Percentiles rank a stretch among this genome's conserved stretches.
These are phyloP conservation scores for Chrysopilus asiliformis DNA, from an alignment of 2,888 invertebrate species.

Conservation along the genomic window DNA sequence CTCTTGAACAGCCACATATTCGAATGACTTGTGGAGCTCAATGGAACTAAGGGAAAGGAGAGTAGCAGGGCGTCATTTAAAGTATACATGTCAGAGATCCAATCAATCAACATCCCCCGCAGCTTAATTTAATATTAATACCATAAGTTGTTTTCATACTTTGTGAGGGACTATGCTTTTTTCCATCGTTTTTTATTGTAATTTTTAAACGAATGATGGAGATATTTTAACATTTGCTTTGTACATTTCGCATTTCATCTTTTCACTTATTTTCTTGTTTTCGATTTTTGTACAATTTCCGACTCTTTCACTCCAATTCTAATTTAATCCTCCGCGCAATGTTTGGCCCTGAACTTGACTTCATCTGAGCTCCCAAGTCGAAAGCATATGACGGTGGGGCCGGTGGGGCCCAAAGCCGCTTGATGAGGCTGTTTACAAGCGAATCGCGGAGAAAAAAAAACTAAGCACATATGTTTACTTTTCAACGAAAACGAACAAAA, in stretches of 20 bases:
- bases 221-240: too few relatives aligned
- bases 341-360: slow-evolving; percentile 10
- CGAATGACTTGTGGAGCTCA: too few relatives aligned
- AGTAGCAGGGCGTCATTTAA: too few relatives aligned
- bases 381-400: too few relatives aligned
- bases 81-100: background rate
- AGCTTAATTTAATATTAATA: background rate
- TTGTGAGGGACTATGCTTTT: too few relatives aligned
- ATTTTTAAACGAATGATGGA: background rate
- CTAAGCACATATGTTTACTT: slow-evolving; percentile 7
- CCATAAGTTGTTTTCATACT: background rate
- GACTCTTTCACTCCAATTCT: slow-evolving; percentile 6
- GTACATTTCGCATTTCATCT: background rate
- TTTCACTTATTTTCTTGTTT: background rate
- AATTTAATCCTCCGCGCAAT: slow-evolving; percentile 9
- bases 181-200: background rate
- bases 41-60: too few relatives aligned
- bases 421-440: slow-evolving; percentile 6
- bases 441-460: slow-evolving; percentile 5
- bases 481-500: too few relatives aligned
- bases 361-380: too few relatives aligned
- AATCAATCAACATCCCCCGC: background rate
- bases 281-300: too few relatives aligned
- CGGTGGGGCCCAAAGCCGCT: too few relatives aligned
- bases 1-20: too few relatives aligned